Evolutionary conservation across 2,888 invertebrate species (phyloP).

Genomic region (Lithophane leautieri): DNA sequence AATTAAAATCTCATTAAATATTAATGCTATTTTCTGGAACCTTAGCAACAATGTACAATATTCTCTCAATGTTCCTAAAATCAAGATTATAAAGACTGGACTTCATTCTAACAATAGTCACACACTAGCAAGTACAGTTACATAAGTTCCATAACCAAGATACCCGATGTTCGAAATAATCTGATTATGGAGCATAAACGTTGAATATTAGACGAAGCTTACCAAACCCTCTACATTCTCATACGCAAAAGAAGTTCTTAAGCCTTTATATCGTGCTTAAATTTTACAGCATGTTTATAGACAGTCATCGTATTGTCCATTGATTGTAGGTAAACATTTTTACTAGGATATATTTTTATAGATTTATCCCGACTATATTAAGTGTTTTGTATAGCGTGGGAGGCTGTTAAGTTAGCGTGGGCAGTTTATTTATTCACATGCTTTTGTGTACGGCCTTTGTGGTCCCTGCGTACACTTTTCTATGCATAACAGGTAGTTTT

Average conservation of each 20-base stretch:
- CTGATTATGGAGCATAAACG: slow-evolving; percentile 50
- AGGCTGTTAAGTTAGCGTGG: slow-evolving; percentile 81
- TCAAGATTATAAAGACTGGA: slow-evolving; percentile 19
- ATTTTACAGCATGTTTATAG: slow-evolving; percentile 70
- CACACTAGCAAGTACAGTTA: slow-evolving; percentile 9
- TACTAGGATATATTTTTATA: slow-evolving; percentile 83
- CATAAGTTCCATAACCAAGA: slow-evolving; percentile 13
- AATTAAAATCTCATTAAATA: not conserved
- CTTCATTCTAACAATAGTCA: slow-evolving; percentile 39
- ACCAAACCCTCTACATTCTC: slow-evolving; percentile 54
- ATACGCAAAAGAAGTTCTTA: slow-evolving; percentile 65
- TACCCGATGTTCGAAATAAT: slow-evolving; percentile 42
- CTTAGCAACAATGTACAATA: not conserved
- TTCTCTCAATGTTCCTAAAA: not conserved
- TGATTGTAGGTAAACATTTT: slow-evolving; percentile 76
- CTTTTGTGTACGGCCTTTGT: slow-evolving; percentile 78
- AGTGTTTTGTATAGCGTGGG: slow-evolving; percentile 83
- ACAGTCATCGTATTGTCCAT: slow-evolving; percentile 72
- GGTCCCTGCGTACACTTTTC: slow-evolving; percentile 76
- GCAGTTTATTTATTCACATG: slow-evolving; percentile 85
- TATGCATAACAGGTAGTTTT: slow-evolving; percentile 81
- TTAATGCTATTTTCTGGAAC: not conserved
- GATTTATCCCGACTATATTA: slow-evolving; percentile 81
- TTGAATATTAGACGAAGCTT: slow-evolving; percentile 50
- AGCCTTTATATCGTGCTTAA: slow-evolving; percentile 67